Evolutionary conservation across 2,797 vertebrate species (phyloP).

Genomic region (Pyrocephalus nanus): DNA sequence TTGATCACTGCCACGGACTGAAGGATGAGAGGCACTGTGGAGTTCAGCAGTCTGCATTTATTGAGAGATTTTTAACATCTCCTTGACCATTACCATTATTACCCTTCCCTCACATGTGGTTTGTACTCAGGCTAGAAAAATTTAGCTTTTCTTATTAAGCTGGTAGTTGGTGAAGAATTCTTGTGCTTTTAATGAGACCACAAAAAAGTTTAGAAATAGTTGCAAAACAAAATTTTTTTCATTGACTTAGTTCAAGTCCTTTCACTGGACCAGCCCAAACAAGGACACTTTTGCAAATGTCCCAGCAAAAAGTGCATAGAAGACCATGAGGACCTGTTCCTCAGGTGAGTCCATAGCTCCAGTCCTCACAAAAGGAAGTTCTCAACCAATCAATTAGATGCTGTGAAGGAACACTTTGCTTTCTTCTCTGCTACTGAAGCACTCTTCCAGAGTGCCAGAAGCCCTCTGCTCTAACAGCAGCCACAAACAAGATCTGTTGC

Average conservation of each 20-base stretch:
- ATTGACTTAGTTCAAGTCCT: neutral
- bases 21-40: neutral
- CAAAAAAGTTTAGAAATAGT: neutral
- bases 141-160: neutral
- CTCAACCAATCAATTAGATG: neutral
- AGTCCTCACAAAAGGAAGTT: neutral
- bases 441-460: neutral
- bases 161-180: neutral
- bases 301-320: slow-evolving; percentile 24
- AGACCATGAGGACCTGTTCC: neutral
- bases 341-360: neutral
- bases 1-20: neutral
- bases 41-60: slow-evolving; percentile 23
- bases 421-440: neutral
- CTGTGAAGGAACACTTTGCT: neutral
- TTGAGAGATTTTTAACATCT: slow-evolving; percentile 6
- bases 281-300: neutral
- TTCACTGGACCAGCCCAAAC: neutral
- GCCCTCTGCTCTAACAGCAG: neutral
- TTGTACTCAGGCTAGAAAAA: neutral
- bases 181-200: neutral
- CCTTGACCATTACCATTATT: neutral
- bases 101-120: neutral
- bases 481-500: neutral
- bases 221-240: neutral